Base-by-base conservation (phyloP, 2,797 vertebrate genomes). In the Pelobates cultripes region DNA sequence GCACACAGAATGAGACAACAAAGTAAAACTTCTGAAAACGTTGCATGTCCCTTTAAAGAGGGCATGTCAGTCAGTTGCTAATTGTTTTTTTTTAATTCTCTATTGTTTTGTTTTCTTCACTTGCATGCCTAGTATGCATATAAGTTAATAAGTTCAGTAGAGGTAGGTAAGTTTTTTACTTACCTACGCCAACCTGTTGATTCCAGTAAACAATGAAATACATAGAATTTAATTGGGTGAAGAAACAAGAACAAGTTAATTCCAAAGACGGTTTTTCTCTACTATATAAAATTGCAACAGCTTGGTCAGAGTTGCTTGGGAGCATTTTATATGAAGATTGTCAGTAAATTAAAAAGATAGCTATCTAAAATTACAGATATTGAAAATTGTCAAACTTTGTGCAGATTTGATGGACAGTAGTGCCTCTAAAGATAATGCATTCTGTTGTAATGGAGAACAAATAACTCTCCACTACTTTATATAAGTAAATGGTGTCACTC, bases 261-360 rank as follows among this genome's bases (percentile, higher is more conserved):
- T 28, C 28, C 28, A 28, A 28, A 28, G 28, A 28, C 28, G 28
- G 1, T 28, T 28, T 28, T 28, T 28, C 28, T 28, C 1, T 28
- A 28, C 1, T 45, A 60, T n/a, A 80, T 75, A 67, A 69, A 80
- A 80, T 68, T 71, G 63, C 79, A 80, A 75, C 44, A 28, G 28
- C 28, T 28, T 28, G 63, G 41, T 51, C 51, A 4, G 47, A 67
- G 42, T 57, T 68, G n/a, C 66, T 75, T 28, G 63, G 63, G 68
- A 81, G 69, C 51, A 43, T 68, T 75, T 70, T 75, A 69, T 63
- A 63, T 63, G 43, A 75, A 81, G 51, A 43, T 45, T 55, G 80
- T 70, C 66, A 76, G 75, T 81, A 81, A 75, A 81, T 77, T 76
- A 81, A 64, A 77, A 53, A 76, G 80, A 81, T 77, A 57, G 80